Base-by-base conservation (phyloP, 2,888 invertebrate species). In the Herminia tarsipennalis region DNA sequence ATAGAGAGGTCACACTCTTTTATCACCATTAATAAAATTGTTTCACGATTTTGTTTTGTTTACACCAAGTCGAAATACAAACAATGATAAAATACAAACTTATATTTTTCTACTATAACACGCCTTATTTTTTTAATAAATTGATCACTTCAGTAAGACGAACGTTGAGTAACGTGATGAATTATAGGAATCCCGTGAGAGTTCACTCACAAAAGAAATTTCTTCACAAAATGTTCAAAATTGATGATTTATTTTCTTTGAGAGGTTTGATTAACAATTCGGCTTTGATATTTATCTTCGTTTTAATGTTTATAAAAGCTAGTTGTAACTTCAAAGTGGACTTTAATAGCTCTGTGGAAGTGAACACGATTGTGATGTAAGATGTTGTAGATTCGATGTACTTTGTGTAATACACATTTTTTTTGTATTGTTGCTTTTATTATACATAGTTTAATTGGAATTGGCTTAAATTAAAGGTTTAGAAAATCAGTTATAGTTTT, bases 101-200 rank as follows among this genome's bases (percentile, higher is more conserved):
- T 18, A 12, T 25, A 13, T 27, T 5, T 3, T 5, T 3, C 21
- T 21, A 12, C 18, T 12, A 30, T n/a, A 39, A 29, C 2, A 39
- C 9, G 33, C 16, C n/a, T 14, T 24, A 21, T 25, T 51, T 58
- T 65, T 58, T 33, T 25, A 59, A 62, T 65, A 56, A 65, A 65
- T 62, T 51, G 62, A 66, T 65, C 51, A 59, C 47, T 62, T 56
- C 49, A 56, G 49, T 51, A 50, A 56, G 40, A 53, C 38, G 48
- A 47, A 50, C 49, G 37, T 52, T 36, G 49, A 32, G 37, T 58
- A 53, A 44, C 59, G 58, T 62, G 66, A 66, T 65, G 56, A 65
- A 59, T 65, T 56, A 54, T 48, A 39, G 10, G 21, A 53, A 28
- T 44, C 65, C 43, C 58, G 12, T 17, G 39, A 36, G 66, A 56